Percentiles rank a stretch among this genome's conserved stretches.
phyloP scores from a whole-genome alignment of 2,888 invertebrate species.

The Nomada ferruginata region DNA sequence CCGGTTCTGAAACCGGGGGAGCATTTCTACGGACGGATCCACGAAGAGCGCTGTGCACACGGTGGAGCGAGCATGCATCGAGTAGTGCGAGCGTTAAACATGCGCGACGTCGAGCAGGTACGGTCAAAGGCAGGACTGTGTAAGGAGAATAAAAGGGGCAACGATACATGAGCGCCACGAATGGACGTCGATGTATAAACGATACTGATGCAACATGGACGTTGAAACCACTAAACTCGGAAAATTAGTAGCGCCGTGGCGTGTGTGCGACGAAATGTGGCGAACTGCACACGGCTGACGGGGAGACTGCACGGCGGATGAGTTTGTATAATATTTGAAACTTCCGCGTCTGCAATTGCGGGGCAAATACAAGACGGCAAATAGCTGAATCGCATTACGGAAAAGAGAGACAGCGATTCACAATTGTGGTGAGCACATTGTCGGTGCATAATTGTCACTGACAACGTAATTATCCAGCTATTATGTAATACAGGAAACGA shows the following conservation, averaged over 20 bases:
- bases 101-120: background rate
- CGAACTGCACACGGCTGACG: no score
- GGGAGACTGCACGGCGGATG: background rate
- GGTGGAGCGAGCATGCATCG: background rate
- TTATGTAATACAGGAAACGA: slow-evolving; percentile 44
- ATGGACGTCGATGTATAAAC: slow-evolving; percentile 48
- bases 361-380: slow-evolving; percentile 18
- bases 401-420: slow-evolving; percentile 36
- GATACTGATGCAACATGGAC: slow-evolving; percentile 7
- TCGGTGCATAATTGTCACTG: slow-evolving; percentile 52
- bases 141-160: slow-evolving; percentile 14
- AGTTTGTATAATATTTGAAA: slow-evolving; percentile 38
- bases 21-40: slow-evolving; percentile 9
- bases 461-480: slow-evolving; percentile 37
- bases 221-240: slow-evolving; percentile 7
- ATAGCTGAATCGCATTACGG: slow-evolving; percentile 26
- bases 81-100: slow-evolving; percentile 34
- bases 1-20: background rate
- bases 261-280: slow-evolving; percentile 16
- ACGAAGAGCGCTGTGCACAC: background rate
- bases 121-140: background rate
- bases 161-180: background rate
- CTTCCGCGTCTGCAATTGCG: slow-evolving; percentile 26
- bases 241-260: slow-evolving; percentile 27
- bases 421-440: slow-evolving; percentile 36